phyloP scores from a whole-genome alignment of 2,797 vertebrate species.

The Lerista edwardsae region DNA sequence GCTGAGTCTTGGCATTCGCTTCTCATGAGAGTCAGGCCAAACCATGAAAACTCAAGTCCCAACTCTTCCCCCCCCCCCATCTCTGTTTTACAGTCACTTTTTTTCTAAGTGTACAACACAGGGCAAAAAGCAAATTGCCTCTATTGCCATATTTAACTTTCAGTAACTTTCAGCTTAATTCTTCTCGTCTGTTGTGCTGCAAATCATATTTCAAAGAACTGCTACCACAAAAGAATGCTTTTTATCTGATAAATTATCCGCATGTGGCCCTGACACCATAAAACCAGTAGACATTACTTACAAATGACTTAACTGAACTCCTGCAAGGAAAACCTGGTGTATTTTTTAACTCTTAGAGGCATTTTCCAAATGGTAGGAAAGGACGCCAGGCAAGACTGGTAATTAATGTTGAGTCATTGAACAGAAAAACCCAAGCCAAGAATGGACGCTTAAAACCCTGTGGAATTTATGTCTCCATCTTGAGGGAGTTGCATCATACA shows the following conservation, averaged over 20 bases:
- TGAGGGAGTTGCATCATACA: background rate
- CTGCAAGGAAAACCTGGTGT: background rate
- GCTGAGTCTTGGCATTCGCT: no score
- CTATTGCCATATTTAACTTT: background rate
- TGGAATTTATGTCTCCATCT: background rate
- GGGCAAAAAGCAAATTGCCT: background rate
- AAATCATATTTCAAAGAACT: background rate
- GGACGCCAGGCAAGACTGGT: rapidly evolving
- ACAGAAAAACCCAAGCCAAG: background rate
- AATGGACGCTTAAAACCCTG: background rate
- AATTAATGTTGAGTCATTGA: background rate
- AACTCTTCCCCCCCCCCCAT: no score
- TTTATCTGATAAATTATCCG: rapidly evolving
- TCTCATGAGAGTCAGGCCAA: no score
- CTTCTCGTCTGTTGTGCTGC: background rate
- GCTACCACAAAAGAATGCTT: background rate
- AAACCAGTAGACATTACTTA: background rate
- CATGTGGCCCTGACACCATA: background rate
- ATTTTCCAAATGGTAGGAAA: background rate
- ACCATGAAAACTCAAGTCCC: no score
- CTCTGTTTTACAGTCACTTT: background rate
- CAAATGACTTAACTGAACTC: background rate
- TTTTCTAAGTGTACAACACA: background rate
- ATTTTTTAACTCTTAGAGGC: background rate
- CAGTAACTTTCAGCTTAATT: background rate